These are phyloP conservation scores for Anagrus nilaparvatae DNA, from an alignment of 1,140 invertebrate genomes.

Conservation along the genomic window DNA sequence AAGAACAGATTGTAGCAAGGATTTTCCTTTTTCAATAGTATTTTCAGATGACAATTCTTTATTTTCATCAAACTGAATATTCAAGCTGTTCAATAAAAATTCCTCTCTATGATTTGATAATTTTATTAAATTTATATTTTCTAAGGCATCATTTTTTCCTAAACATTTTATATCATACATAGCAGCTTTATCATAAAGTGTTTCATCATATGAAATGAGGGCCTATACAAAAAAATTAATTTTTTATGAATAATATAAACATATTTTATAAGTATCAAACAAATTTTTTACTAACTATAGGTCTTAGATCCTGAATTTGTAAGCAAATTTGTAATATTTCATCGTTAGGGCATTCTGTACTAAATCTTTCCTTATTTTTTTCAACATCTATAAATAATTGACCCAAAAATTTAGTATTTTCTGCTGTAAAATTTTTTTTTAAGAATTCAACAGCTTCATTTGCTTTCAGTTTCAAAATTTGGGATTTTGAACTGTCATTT, in stretches of 20 bases:
- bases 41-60: conserved; percentile 21
- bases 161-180: conserved; percentile 29
- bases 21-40: conserved; percentile 25
- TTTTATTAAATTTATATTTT: conserved; percentile 28
- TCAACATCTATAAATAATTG: conserved; percentile 30
- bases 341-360: conserved; percentile 33
- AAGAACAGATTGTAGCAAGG: conserved; percentile 23
- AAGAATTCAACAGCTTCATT: conserved; percentile 32
- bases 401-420: conserved; percentile 33
- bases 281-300: conserved; percentile 25
- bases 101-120: conserved; percentile 8
- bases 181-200: conserved; percentile 37
- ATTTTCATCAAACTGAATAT: conserved; percentile 2
- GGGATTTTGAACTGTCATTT: conserved; percentile 21
- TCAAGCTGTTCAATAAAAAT: conserved; percentile 8
- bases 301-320: conserved; percentile 26
- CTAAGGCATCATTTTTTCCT: conserved; percentile 26
- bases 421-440: conserved; percentile 29
- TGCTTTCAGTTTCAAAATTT: conserved; percentile 23
- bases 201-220: conserved; percentile 36
- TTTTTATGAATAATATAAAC: neutral
- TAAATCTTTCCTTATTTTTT: conserved; percentile 30
- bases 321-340: conserved; percentile 38
- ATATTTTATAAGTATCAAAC: too few species aligned
- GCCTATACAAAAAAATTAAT: conserved; percentile 22